A percentile compares a stretch with the other conserved stretches of the same genome.
phyloP scores from a whole-genome alignment of 2,888 invertebrate species.

The Eilema depressum region DNA sequence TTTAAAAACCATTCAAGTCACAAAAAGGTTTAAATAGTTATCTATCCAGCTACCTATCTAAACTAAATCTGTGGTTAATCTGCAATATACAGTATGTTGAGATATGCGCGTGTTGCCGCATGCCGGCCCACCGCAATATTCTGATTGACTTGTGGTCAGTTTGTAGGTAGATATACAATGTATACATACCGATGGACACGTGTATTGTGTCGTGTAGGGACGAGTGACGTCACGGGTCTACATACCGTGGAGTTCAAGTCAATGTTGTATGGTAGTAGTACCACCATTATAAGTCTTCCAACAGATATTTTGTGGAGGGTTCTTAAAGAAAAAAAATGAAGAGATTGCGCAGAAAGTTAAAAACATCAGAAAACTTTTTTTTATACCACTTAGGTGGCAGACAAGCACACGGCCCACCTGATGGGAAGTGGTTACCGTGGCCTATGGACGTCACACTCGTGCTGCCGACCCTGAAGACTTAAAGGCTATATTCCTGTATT shows the following conservation, averaged over 20 bases:
- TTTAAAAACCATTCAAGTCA: background rate
- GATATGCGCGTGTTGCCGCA: constrained; percentile 5
- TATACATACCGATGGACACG: constrained; percentile 33
- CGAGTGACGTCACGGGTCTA: background rate
- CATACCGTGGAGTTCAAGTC: background rate
- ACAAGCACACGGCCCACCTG: too few relatives aligned
- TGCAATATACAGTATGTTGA: background rate
- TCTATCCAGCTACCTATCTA: background rate
- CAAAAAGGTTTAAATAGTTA: too few relatives aligned
- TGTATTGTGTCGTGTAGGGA: background rate
- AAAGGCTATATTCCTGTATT: background rate
- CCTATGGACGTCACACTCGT: too few relatives aligned
- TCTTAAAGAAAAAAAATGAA: too few relatives aligned
- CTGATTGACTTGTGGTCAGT: constrained; percentile 59
- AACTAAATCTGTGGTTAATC: background rate
- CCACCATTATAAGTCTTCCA: background rate
- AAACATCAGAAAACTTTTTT: too few relatives aligned
- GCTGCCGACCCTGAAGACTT: too few relatives aligned
- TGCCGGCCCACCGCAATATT: constrained; percentile 46
- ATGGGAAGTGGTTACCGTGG: too few relatives aligned
- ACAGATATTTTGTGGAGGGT: background rate
- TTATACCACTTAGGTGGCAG: too few relatives aligned
- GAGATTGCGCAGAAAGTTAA: too few relatives aligned
- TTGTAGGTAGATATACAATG: too few relatives aligned
- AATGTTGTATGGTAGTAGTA: too few relatives aligned